Conservation (phyloP, 2,888 invertebrate species). For the Drosophila kuntzei region DNA sequence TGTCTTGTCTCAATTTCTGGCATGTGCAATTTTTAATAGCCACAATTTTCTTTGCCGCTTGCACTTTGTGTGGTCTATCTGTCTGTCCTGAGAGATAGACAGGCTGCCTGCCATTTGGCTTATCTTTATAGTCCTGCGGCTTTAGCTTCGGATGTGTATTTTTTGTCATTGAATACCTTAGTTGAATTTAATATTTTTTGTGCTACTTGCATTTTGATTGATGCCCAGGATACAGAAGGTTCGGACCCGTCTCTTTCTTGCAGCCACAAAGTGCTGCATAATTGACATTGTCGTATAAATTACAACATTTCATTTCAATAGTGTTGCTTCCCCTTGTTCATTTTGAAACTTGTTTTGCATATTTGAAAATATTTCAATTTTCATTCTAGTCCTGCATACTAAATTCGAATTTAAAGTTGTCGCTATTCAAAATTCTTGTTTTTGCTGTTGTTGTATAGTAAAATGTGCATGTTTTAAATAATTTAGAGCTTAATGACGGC, state of each 20-base stretch:
- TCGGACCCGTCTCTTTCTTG: not conserved
- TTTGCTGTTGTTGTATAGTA: slow-evolving; percentile 25
- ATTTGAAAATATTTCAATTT: slow-evolving; percentile 31
- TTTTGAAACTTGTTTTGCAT: slow-evolving; percentile 24
- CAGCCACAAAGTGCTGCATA: slow-evolving; percentile 52
- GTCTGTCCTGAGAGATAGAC: not conserved
- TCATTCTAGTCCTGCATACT: slow-evolving; percentile 4
- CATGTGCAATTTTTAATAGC: slow-evolving; percentile 77
- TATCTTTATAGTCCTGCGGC: slow-evolving; percentile 55
- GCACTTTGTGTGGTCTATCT: slow-evolving; percentile 2
- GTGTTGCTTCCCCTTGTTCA: not conserved
- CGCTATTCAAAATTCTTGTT: not conserved
- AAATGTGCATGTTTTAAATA: slow-evolving; percentile 44
- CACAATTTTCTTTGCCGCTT: slow-evolving; percentile 9
- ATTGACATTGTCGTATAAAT: slow-evolving; percentile 60
- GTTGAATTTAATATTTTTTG: slow-evolving; percentile 2
- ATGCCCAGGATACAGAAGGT: slow-evolving; percentile 7
- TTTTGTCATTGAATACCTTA: slow-evolving; percentile 44
- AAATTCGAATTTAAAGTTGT: slow-evolving; percentile 21
- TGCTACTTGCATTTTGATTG: slow-evolving; percentile 27
- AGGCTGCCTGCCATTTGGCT: slow-evolving; percentile 46
- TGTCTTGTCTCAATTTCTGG: slow-evolving; percentile 72
- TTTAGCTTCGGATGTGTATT: slow-evolving; percentile 32
- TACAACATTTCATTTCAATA: slow-evolving; percentile 39
- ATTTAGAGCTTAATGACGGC: slow-evolving; percentile 59